Evolutionary conservation across 2,113 vertebrate genomes (phyloP), one percentile per base, ranked within the genome.

Genomic region (Physeter macrocephalus): DNA sequence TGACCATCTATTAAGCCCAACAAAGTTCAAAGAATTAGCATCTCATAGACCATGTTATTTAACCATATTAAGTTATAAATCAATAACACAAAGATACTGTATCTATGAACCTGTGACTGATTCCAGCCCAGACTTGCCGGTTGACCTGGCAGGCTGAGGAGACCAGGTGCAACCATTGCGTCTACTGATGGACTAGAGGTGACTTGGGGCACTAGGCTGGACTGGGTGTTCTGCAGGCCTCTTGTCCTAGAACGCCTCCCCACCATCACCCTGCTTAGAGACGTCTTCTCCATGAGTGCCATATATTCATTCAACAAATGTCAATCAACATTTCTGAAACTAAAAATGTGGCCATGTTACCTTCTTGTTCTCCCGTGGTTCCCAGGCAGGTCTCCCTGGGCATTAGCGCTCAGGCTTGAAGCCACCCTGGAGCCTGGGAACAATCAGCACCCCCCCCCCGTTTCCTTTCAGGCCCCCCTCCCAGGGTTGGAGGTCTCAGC

Each of bases 381-480:
- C 84, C 18, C 14, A 27, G 36, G 43, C 18, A 25, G 52, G 31
- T 15, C 11, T 92, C 46, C 29, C 46, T 59, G 46, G 5, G 1
- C 20, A 6, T 49, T 34, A 1, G 64, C 1, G 10, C 67, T 61
- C 8, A 29, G 61, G 41, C 20, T 34, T n/a, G 17, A 17, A 29
- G 14, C 11, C n/a, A 39, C 54, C 31, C 54, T 8, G 25, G 13
- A 27, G 17, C n/a, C 23, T 31, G 18, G 75, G 69, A 31, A 4
- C 9, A 6, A 27, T 6, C 2, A 3, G 64, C 52, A 54, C 52
- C 29, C 31, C 31, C 8, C 14, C 25, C 1, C 3, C 3, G 3
- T 10, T 62, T 46, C 29, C 57, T 75, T 34, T 0, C 14, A 12
- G 49, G 27, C 3, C 8, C 3, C 2, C n/a, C 61, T 10, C 49